Base-by-base conservation (phyloP, 2,888 invertebrate genomes). In the Rambutsinella grinnellia region DNA sequence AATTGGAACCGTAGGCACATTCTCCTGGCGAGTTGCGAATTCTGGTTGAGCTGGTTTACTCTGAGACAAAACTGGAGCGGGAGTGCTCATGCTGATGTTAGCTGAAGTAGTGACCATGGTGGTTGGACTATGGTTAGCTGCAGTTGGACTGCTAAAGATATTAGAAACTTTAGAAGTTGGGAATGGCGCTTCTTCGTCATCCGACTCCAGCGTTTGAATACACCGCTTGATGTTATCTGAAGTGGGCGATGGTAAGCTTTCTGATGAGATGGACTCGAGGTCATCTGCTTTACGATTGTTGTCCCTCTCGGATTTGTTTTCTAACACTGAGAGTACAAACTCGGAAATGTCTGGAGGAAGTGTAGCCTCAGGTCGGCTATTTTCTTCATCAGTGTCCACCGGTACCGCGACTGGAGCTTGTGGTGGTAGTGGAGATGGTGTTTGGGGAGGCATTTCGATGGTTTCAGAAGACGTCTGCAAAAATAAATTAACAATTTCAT, bases 291-390 rank as follows among this genome's bases (percentile, higher is more conserved):
- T 51, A 6, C 36, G 5, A 36, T 8, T 36, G 13, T 8, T 27
- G 13, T 46, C 61, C 2, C 8, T 47, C 51, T 6, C 54, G 6
- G 49, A 49, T 19, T 44, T 65, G 2, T 26, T 56, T 19, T 71
- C 63, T 46, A 71, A 5, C 3, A 63, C 62, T 3, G 56, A 56
- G 2, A 71, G 56, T 0, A 71, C 57, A 28, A 71, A 71, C n/a
- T 71, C 71, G 6, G 62, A 56, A 10, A 71, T 57, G 6, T 71
- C 71, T n/a, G 63, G 28, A 19, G 71, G 71, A 23, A 71, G 61
- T 3, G 61, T 46, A 0, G n/a, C 46, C n/a, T 61, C 61, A 15
- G 54, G 62, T 19, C 28, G 53, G 2, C 51, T 60, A n/a, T 8
- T 21, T 3, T 28, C 44, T 3, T n/a, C 60, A 2, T 5, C 10